Evolutionary conservation across 2,797 vertebrate species (phyloP), one percentile per base, ranked within the genome.

Genomic region (Gambelia wislizenii): DNA sequence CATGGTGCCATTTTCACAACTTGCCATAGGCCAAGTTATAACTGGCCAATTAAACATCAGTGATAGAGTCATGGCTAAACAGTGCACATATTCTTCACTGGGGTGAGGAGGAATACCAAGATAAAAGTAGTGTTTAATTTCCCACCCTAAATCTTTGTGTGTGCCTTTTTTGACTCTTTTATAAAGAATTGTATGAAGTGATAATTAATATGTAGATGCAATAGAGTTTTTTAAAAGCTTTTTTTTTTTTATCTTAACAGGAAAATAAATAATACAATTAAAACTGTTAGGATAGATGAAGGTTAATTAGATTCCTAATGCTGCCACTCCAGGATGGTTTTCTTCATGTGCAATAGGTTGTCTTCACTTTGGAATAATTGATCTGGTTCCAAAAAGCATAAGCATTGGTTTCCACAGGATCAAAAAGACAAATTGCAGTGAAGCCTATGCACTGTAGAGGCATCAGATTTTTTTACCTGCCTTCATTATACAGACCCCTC

Each of bases 401-500:
- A 94, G 93, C 93, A 91, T 77, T 91, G 89, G 86, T 90, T 95
- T 94, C 92, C 92, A 91, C 95, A 92, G 91, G 90, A 94, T 93
- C 80, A 93, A 59, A 95, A 95, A 93, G 93, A 94, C 89, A 93
- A 93, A 95, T 86, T 92, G 79, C 88, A 94, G 88, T 92, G 94
- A 90, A 91, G 90, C 86, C 76, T 67, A 93, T 79, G 59, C 75
- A 86, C 87, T 93, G 85, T 80, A 69, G 90, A 92, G 85, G 72
- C 88, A 94, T 89, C 89, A 88, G 86, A 94, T 94, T 95, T 67
- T 49, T 67, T 93, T 94, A 92, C 91, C 77, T 95, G 90, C 88
- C 80, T 94, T 96, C 96, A 93, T 96, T 96, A 95, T 94, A 94
- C 93, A 94, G 91, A 84, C 10, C 94, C 95, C 92, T 95, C 89